Base-by-base conservation (phyloP, 2,888 invertebrate species). In the Congeria kusceri region DNA sequence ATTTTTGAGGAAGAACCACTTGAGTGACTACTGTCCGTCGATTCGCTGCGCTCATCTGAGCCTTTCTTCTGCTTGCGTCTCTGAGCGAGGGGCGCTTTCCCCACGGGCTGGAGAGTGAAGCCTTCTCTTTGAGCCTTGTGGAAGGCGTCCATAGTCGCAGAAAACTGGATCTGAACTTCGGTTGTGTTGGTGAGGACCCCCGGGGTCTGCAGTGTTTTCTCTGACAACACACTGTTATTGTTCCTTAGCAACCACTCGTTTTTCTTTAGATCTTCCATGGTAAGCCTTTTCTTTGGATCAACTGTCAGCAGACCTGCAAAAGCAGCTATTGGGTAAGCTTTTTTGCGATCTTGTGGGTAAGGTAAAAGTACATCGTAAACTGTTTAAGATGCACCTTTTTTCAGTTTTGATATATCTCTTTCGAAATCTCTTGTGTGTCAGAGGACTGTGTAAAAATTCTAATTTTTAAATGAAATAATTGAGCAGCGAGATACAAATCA, bases 101-200 rank as follows among this genome's bases (percentile, higher is more conserved):
- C 94, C 0, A 96, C 96, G 87, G 96, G 96, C 92, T 96, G 95
- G 72, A 96, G 93, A 58, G 96, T 94, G 92, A 96, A 96, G n/a
- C 96, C 96, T 90, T 96, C 96, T 23, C 95, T 93, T 65, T 95
- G 95, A 0, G 96, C 96, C 89, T 95, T 94, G 86, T 95, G 95
- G 93, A 96, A 96, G 56, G 96, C 96, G 88, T 95, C 95, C 91
- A 96, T 95, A 0, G 96, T 96, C 49, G 95, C 95, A 86, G 95
- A 95, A 78, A 96, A 93, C 62, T 95, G 95, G 56, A 94, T 93
- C 86, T 95, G 95, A n/a, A 95, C 94, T 39, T 94, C 92, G 70
- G 93, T 86, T 20, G 92, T 91, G 20, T 93, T 90, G 77, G 93
- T 93, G 5, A 96, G 94, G 18, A 95, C 94, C 71, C 95, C 95